phyloP scores from a whole-genome alignment of 2,797 vertebrate genomes.

The Alca torda region DNA sequence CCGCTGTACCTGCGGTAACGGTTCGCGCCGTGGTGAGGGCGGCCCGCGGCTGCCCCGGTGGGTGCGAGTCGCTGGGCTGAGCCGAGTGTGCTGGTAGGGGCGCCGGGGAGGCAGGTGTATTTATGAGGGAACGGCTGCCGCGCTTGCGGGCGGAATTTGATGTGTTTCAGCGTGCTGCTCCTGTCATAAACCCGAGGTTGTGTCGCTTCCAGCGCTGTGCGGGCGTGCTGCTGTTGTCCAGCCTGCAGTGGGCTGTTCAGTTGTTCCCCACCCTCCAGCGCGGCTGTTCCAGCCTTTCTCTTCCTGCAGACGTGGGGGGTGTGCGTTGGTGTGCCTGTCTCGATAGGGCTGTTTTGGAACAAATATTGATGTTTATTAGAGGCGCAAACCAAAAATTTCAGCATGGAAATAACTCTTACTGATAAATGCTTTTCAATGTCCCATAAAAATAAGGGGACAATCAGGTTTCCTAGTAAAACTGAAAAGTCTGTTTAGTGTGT shows the following conservation, averaged over 20 bases:
- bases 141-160: rapidly evolving
- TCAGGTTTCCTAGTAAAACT: neutral
- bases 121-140: rapidly evolving
- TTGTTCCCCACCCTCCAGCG: rapidly evolving
- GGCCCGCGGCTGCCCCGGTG: neutral
- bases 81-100: rapidly evolving
- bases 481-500: neutral
- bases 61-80: rapidly evolving
- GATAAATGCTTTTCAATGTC: neutral
- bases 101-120: rapidly evolving
- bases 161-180: rapidly evolving
- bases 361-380: neutral
- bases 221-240: rapidly evolving
- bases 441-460: rapidly evolving
- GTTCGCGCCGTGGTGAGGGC: too few relatives aligned
- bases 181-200: rapidly evolving
- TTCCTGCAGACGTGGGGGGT: neutral
- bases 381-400: neutral
- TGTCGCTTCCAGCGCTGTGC: rapidly evolving
- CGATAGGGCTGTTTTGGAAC: rapidly evolving
- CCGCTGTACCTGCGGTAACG: neutral
- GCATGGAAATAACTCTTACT: rapidly evolving
- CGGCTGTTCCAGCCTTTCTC: neutral
- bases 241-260: rapidly evolving
- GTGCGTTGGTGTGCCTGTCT: neutral